Conservation (phyloP, 2,797 vertebrate species). For the Chiloscyllium punctatum region DNA sequence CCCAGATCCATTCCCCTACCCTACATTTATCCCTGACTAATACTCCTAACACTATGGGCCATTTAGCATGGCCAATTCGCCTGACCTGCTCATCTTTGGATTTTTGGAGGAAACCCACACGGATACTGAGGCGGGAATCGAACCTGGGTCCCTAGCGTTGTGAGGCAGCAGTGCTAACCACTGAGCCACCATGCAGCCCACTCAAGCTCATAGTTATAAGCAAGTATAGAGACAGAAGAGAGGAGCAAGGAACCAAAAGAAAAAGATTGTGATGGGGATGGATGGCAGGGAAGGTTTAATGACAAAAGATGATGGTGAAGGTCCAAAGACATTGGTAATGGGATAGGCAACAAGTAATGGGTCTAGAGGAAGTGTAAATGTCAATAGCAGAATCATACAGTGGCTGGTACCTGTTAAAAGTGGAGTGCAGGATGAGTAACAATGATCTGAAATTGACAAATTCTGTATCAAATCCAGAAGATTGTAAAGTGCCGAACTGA, state of each 20-base stretch:
- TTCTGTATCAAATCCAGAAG: background rate
- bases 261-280: background rate
- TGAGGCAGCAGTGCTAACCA: no score
- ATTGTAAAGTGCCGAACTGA: background rate
- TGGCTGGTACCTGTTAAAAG: background rate
- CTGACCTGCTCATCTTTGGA: no score
- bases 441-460: background rate
- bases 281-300: background rate
- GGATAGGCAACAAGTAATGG: background rate
- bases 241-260: background rate
- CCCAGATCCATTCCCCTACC: no score
- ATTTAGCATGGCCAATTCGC: no score
- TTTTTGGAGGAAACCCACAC: no score
- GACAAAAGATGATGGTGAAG: background rate
- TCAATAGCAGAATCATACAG: background rate
- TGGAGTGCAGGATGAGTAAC: background rate
- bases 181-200: no score
- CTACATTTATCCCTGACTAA: no score
- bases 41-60: no score
- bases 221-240: background rate
- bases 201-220: background rate
- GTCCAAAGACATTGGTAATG: background rate
- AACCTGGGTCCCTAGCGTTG: no score
- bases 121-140: no score
- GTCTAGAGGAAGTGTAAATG: background rate